A percentile compares a stretch with the other conserved stretches of the same genome.
These are phyloP conservation scores for Papilio xuthus DNA, from an alignment of 1,140 invertebrate genomes.

Conservation along the genomic window DNA sequence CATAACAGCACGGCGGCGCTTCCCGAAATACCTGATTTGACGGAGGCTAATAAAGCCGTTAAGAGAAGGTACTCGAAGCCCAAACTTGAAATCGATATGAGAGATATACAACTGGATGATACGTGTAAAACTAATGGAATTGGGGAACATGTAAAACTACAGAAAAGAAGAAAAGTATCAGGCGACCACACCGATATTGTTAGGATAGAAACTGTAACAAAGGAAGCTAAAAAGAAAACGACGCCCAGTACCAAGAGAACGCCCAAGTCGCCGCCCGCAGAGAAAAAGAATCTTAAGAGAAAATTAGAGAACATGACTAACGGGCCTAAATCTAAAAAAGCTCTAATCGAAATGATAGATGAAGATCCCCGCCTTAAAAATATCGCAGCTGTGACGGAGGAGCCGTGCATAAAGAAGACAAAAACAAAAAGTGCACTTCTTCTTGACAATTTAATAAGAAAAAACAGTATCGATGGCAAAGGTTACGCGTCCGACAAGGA, in stretches of 20 bases:
- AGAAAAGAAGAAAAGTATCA: constrained; percentile 82
- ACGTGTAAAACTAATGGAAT: constrained; percentile 78
- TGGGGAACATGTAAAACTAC: constrained; percentile 80
- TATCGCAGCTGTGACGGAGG: constrained; percentile 56
- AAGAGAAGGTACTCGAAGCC: constrained; percentile 75
- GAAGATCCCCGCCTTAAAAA: constrained; percentile 61
- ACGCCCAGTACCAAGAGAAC: constrained; percentile 57
- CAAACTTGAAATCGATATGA: constrained; percentile 79
- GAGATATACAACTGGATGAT: constrained; percentile 75
- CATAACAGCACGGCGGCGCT: constrained; percentile 65
- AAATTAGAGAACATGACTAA: constrained; percentile 57
- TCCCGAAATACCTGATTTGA: constrained; percentile 48
- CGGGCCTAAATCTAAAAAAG: constrained; percentile 62
- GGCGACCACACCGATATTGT: constrained; percentile 65
- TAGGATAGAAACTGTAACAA: constrained; percentile 65
- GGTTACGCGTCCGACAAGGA: constrained; percentile 65
- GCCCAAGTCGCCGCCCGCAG: constrained; percentile 55
- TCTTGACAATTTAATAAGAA: constrained; percentile 81
- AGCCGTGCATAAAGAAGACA: constrained; percentile 62
- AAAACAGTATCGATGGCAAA: constrained; percentile 82
- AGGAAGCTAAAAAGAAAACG: constrained; percentile 67
- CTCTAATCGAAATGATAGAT: constrained; percentile 54
- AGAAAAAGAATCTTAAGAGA: constrained; percentile 69
- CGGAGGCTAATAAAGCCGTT: constrained; percentile 63
- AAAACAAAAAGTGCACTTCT: constrained; percentile 79